phyloP scores from a whole-genome alignment of 2,888 invertebrate genomes.

The Drosophila subquinaria region DNA sequence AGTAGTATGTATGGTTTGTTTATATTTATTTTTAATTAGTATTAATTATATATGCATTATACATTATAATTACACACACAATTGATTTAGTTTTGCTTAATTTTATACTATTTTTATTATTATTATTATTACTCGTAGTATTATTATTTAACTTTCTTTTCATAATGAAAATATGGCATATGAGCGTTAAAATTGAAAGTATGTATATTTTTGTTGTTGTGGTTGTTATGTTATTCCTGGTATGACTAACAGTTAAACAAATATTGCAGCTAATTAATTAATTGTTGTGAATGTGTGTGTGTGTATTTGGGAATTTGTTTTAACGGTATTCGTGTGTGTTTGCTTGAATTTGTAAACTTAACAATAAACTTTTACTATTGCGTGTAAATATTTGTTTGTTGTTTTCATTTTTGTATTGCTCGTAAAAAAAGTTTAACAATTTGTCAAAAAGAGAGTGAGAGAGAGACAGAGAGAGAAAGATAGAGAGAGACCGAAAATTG shows the following conservation, averaged over 20 bases:
- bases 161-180: constrained; percentile 77
- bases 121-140: constrained; percentile 55
- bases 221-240: constrained; percentile 12
- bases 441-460: constrained; percentile 33
- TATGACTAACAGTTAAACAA: constrained; percentile 71
- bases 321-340: constrained; percentile 34
- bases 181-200: constrained; percentile 55
- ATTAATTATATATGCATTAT: constrained; percentile 71
- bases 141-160: constrained; percentile 65
- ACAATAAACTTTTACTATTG: constrained; percentile 74
- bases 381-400: constrained; percentile 31
- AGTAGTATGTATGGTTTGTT: constrained; percentile 41
- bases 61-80: constrained; percentile 70
- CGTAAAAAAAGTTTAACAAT: constrained; percentile 39
- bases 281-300: constrained; percentile 29
- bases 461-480: constrained; percentile 26
- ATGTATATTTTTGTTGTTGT: constrained; percentile 16
- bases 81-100: constrained; percentile 68
- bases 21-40: constrained; percentile 51
- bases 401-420: constrained; percentile 39
- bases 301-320: constrained; percentile 1
- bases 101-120: constrained; percentile 64
- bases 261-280: constrained; percentile 64
- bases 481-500: constrained; percentile 26
- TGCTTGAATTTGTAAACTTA: constrained; percentile 60